Conservation (phyloP, 2,888 invertebrate species). For the Pammene aurita region DNA sequence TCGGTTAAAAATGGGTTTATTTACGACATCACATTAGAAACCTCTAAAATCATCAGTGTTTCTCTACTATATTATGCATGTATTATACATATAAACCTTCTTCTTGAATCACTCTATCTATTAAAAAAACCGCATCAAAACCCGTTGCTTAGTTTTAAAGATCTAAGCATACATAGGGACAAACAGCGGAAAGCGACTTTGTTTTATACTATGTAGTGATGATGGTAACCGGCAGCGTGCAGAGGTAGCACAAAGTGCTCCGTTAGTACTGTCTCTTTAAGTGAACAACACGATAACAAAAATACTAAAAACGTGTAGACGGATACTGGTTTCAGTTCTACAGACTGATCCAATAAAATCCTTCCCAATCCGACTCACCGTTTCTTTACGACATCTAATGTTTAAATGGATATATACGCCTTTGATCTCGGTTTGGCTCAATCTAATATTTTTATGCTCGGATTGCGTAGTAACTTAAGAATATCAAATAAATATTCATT, state of each 20-base stretch:
- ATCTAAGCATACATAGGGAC: no score
- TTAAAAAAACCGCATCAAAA: no score
- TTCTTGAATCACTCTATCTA: no score
- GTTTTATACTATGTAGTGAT: no score
- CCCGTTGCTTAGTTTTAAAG: no score
- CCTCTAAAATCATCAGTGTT: no score
- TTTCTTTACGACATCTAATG: constrained; percentile 43
- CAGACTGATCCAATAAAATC: constrained; percentile 45
- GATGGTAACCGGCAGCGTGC: no score
- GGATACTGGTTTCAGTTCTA: constrained; percentile 43
- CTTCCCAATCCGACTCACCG: constrained; percentile 42
- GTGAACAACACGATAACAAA: constrained; percentile 36
- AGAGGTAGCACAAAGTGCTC: constrained; percentile 15
- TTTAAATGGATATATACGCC: constrained; percentile 36
- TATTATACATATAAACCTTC: no score
- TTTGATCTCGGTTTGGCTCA: constrained; percentile 42
- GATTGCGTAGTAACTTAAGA: constrained; percentile 31
- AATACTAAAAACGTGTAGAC: constrained; percentile 35
- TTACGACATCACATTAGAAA: no score
- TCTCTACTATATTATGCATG: no score
- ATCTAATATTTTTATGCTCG: constrained; percentile 32
- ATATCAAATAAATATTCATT: constrained; percentile 33
- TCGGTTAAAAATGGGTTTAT: no score
- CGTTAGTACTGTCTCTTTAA: constrained; percentile 19
- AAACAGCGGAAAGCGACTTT: no score